These are phyloP conservation scores for Nibea coibor DNA, from an alignment of 2,113 vertebrate species.

Conservation along the genomic window DNA sequence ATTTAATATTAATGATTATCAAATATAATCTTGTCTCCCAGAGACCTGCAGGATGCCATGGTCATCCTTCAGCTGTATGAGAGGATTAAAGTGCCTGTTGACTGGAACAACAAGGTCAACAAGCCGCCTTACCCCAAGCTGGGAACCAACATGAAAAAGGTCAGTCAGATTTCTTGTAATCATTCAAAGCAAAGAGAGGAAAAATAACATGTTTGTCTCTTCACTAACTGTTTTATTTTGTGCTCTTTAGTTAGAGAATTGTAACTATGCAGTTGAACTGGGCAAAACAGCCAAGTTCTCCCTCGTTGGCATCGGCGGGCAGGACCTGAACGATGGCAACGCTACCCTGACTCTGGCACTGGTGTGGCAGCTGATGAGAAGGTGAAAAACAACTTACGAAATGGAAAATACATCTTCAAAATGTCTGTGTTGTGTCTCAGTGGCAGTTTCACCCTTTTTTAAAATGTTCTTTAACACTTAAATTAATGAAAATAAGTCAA, in stretches of 20 bases:
- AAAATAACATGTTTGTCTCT: neutral
- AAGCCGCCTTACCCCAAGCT: slow-evolving; percentile 95
- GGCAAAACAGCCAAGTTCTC: slow-evolving; percentile 95
- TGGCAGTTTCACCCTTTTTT: neutral
- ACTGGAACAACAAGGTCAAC: slow-evolving; percentile 93
- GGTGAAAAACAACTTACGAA: slow-evolving; percentile 78
- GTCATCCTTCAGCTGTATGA: slow-evolving; percentile 97
- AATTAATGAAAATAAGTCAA: neutral
- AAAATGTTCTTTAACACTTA: neutral
- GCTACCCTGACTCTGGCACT: slow-evolving; percentile 90
- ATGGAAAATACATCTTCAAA: neutral
- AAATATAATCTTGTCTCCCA: slow-evolving; percentile 70
- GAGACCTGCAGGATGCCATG: slow-evolving; percentile 93
- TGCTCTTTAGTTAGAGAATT: slow-evolving; percentile 91
- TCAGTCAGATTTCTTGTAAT: slow-evolving; percentile 44
- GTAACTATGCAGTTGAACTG: slow-evolving; percentile 95
- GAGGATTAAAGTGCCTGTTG: slow-evolving; percentile 94
- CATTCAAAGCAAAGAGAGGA: accelerated
- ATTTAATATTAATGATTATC: neutral
- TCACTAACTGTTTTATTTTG: neutral
- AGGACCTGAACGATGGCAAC: slow-evolving; percentile 95
- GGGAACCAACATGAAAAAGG: slow-evolving; percentile 98
- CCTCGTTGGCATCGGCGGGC: slow-evolving; percentile 95
- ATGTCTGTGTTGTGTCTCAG: neutral
- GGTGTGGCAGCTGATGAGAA: slow-evolving; percentile 98